Percentiles rank a stretch among this genome's conserved stretches.
phyloP scores from a whole-genome alignment of 2,888 invertebrate species.

The Drosophila kokeensis region DNA sequence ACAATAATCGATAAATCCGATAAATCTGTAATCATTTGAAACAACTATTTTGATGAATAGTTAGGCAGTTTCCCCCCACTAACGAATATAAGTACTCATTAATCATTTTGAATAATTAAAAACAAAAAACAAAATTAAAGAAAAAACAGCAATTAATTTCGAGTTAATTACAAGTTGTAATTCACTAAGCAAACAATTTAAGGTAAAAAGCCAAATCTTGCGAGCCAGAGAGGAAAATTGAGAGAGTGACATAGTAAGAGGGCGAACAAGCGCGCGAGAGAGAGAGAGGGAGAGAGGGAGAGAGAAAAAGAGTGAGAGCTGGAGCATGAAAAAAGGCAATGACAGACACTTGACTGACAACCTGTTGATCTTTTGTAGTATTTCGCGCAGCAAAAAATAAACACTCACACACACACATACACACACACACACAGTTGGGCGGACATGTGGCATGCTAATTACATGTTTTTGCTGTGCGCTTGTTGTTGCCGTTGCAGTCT shows the following conservation, averaged over 20 bases:
- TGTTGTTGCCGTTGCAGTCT: conserved; percentile 43
- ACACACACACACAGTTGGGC: conserved; percentile 21
- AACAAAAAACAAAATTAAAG: not conserved
- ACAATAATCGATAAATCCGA: not conserved
- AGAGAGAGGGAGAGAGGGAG: not conserved
- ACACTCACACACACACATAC: conserved; percentile 11
- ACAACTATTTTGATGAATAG: not conserved
- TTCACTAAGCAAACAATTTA: conserved; percentile 23
- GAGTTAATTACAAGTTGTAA: conserved; percentile 30
- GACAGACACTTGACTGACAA: conserved; percentile 60
- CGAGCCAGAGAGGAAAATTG: not conserved
- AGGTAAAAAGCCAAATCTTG: not conserved
- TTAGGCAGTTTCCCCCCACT: not conserved
- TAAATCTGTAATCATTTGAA: not conserved
- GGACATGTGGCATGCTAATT: conserved; percentile 60
- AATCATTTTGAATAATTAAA: conserved; percentile 9
- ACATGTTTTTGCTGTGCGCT: conserved; percentile 29
- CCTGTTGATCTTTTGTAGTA: conserved; percentile 63
- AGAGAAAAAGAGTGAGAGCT: conserved; percentile 5
- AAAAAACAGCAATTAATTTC: conserved; percentile 33
- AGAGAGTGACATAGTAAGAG: not conserved
- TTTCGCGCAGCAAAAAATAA: conserved; percentile 38
- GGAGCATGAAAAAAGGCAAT: conserved; percentile 25
- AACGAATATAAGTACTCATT: not conserved
- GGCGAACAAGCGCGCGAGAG: not conserved